phyloP scores from a whole-genome alignment of 2,888 invertebrate species.

The Microdon myrmicae region DNA sequence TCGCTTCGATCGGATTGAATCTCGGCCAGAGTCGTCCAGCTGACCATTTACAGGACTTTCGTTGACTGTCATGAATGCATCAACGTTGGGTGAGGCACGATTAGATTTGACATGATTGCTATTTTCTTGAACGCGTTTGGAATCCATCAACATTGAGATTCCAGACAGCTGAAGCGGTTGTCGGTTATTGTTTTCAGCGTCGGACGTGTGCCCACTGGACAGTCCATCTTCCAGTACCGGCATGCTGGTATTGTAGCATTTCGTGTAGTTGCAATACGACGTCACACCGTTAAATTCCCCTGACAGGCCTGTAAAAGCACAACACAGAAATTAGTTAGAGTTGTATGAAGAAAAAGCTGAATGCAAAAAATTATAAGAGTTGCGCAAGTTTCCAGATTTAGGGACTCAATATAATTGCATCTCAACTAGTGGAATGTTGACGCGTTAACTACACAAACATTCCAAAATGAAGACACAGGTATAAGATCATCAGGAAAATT shows the following conservation, averaged over 20 bases:
- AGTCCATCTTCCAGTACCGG: conserved; percentile 94
- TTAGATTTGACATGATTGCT: conserved; percentile 56
- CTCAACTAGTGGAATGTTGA: no score
- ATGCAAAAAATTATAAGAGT: no score
- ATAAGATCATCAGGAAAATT: no score
- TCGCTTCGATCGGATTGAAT: conserved; percentile 53
- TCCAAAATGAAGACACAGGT: no score
- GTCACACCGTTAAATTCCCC: conserved; percentile 69
- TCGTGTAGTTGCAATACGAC: conserved; percentile 73
- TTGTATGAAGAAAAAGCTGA: no score
- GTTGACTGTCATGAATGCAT: conserved; percentile 50
- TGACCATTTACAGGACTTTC: conserved; percentile 61
- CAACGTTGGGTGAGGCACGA: conserved; percentile 40
- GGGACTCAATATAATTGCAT: no score
- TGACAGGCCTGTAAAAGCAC: conserved; percentile 67
- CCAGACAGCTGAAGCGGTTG: conserved; percentile 55
- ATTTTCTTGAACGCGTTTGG: conserved; percentile 62
- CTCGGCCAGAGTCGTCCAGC: conserved; percentile 53
- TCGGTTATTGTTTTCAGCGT: conserved; percentile 86
- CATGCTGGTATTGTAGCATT: conserved; percentile 81
- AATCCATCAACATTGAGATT: conserved; percentile 65
- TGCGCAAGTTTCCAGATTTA: no score
- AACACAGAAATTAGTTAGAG: no score
- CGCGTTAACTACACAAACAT: no score
- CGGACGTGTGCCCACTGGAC: conserved; percentile 93